Percentiles rank a stretch among this genome's conserved stretches.
phyloP scores from a whole-genome alignment of 2,797 vertebrate genomes.

The Ficedula albicollis region DNA sequence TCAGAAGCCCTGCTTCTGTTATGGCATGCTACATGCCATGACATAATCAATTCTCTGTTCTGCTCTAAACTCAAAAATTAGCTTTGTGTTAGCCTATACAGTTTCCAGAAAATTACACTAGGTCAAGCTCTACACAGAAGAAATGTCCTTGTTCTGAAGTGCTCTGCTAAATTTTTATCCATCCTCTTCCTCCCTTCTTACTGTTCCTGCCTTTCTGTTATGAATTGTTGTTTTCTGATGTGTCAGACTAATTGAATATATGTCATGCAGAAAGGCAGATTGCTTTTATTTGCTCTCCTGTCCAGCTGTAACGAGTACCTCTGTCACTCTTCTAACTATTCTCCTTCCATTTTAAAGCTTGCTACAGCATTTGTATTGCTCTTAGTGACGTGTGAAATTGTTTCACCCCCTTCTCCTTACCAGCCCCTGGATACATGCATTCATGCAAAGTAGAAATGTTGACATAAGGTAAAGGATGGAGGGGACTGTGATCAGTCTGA shows the following conservation, averaged over 20 bases:
- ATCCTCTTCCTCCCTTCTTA: background rate
- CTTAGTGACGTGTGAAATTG: background rate
- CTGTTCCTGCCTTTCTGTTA: background rate
- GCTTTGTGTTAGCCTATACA: background rate
- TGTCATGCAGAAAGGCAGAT: background rate
- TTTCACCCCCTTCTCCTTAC: background rate
- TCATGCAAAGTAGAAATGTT: background rate
- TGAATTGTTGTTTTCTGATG: background rate
- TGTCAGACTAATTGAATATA: background rate
- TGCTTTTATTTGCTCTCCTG: background rate
- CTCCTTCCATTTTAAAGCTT: background rate
- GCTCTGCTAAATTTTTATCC: background rate
- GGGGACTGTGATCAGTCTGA: background rate
- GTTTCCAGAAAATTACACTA: background rate
- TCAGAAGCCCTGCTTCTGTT: background rate
- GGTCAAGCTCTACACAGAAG: background rate
- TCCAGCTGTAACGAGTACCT: background rate
- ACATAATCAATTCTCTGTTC: background rate
- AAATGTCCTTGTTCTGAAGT: background rate
- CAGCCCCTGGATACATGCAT: background rate
- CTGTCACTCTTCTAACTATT: background rate
- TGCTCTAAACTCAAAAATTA: background rate
- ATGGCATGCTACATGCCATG: background rate
- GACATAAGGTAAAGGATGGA: background rate
- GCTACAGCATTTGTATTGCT: background rate